Base-by-base conservation (phyloP, 2,797 vertebrate species). In the Tapirus indicus region DNA sequence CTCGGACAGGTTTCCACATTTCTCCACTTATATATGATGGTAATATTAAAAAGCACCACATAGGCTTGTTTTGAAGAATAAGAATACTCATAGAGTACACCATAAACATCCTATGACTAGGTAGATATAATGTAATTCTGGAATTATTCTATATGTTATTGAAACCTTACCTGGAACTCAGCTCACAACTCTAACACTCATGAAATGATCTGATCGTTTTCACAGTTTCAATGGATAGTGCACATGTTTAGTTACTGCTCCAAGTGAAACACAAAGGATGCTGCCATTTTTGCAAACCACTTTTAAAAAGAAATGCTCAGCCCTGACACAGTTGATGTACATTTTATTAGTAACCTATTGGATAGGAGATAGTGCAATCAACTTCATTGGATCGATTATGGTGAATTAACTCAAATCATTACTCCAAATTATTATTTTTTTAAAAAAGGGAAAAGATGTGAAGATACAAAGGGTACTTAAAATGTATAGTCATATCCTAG, bases 131-230 rank as follows among this genome's bases (percentile, higher is more conserved):
- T 27, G 44, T 56, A 80, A 75, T 95, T 75, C 44, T 44, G 66
- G n/a, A 35, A 71, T 56, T 82, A 62, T 32, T 78, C 41, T 75
- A 58, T 0, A 0, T 54, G 13, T 91, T 79, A 47, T 54, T 88
- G 54, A 82, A 91, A 80, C 14, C 7, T n/a, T 74, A 35, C 68
- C 21, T 69, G 52, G 52, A 85, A 64, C 41, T 66, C 72, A 80
- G 38, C 23, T 94, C 60, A 58, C 25, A 85, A 47, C 20, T 82
- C 7, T 71, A 84, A 86, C 7, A 86, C n/a, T 74, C 14, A 52
- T 52, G 29, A 92, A 80, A 97, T 82, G 71, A 92, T 66, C 18
- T 58, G 14, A 85, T 89, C 4, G 58, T 92, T 74, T 90, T 72
- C 35, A 78, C 18, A 93, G 32, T 80, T 89, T 82, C 44, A 79